Base-by-base conservation (phyloP, 1,140 invertebrate genomes). In the Heliconius hermathena region DNA sequence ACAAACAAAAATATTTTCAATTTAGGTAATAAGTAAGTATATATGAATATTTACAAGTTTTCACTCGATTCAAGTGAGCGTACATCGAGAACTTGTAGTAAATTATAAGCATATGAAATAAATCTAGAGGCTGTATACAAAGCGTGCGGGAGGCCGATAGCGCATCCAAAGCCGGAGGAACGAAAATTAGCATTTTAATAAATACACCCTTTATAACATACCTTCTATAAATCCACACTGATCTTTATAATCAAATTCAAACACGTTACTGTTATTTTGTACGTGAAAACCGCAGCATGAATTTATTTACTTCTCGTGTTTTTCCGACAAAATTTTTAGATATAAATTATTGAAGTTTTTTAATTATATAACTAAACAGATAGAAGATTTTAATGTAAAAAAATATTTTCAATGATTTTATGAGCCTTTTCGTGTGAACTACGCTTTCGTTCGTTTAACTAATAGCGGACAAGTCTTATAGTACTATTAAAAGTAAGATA, bases 171-270 rank as follows among this genome's bases (percentile, higher is more conserved):
- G 90, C 91, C 85, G 87, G 89, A 89, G 90, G 87, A 85, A 86
- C 76, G 86, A 89, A 93, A 94, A 94, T 94, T 94, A 92, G 93
- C 93, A 94, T 94, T 94, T 94, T 94, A 94, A 94, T 94, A 94
- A 94, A 94, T 94, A 93, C 89, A 94, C 93, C 93, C 93, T 93
- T 93, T 93, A 85, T 87, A 92, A 89, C 89, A 86, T 83, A 86
- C 89, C 92, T 88, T 86, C 85, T 88, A 92, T 93, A 94, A 94
- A 93, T 94, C 88, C 85, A 81, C 77, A 46, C 81, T 90, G 89
- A 94, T 93, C 91, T 94, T 93, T 93, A 93, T 94, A 94, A 94
- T 93, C 93, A 93, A 94, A 94, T 93, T 92, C 89, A 94, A 93
- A 94, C 88, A 93, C 86, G 92, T 93, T 90, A 91, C 84, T 93